A percentile compares a stretch with the other conserved stretches of the same genome.
Evolutionary conservation across 2,888 invertebrate species (phyloP).

Genomic region (Lasioglossum marginatum): DNA sequence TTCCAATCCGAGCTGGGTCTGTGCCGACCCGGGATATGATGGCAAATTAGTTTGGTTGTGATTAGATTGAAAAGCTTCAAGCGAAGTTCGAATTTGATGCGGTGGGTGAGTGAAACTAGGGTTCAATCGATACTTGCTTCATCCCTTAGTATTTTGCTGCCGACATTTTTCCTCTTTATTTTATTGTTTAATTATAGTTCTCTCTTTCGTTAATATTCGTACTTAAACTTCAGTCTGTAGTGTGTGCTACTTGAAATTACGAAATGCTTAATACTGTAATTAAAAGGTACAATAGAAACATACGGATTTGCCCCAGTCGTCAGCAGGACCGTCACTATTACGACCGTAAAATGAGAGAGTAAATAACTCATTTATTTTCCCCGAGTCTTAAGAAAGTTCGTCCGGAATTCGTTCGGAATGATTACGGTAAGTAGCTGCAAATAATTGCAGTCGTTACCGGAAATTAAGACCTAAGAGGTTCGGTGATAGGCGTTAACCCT

Average conservation of each 20-base stretch:
- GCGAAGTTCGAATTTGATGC: neutral
- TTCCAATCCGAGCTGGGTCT: neutral
- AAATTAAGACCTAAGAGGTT: neutral
- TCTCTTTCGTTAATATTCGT: too few species aligned
- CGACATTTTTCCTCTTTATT: too few species aligned
- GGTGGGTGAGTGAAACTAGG: neutral
- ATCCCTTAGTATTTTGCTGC: neutral
- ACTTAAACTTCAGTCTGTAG: too few species aligned
- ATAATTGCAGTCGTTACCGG: conserved; percentile 6
- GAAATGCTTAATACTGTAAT: neutral
- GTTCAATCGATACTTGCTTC: neutral
- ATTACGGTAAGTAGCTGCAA: conserved; percentile 13
- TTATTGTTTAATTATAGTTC: too few species aligned
- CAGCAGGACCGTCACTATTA: neutral
- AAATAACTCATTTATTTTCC: conserved; percentile 9
- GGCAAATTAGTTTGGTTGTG: neutral
- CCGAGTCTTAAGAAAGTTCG: neutral
- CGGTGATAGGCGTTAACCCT: conserved; percentile 8
- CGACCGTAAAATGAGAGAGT: neutral
- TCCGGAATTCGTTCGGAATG: neutral
- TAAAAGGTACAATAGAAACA: neutral
- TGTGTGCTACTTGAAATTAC: neutral
- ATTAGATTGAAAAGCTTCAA: neutral
- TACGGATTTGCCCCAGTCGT: neutral
- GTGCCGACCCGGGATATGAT: neutral